A percentile compares a stretch with the other conserved stretches of the same genome.
Conservation (phyloP, 2,888 invertebrate genomes). For the Neocrepidodera transversa region DNA sequence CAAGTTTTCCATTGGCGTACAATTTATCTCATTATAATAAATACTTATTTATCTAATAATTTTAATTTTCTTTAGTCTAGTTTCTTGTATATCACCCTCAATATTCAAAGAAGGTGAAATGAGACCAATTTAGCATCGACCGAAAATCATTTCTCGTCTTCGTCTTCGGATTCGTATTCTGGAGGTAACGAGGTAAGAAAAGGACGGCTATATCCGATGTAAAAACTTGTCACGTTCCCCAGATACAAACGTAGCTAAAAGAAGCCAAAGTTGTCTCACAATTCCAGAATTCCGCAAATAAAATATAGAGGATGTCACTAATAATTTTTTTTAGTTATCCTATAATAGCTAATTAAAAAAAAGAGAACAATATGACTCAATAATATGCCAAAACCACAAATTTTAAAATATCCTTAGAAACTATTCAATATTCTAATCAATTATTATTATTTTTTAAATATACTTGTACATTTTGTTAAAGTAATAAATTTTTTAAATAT, state of each 20-base stretch:
- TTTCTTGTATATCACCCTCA: no score
- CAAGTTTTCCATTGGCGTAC: conserved; percentile 8
- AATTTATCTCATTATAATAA: not conserved
- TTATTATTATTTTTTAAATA: no score
- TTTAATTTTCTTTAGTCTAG: not conserved
- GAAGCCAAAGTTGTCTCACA: conserved; percentile 15
- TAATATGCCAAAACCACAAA: no score
- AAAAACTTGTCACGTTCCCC: conserved; percentile 33
- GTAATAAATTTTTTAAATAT: no score
- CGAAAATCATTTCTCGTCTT: not conserved
- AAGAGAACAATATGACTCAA: no score
- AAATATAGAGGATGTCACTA: not conserved
- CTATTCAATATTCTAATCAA: no score
- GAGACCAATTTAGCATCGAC: not conserved
- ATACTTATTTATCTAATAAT: not conserved
- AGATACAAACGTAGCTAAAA: conserved; percentile 29
- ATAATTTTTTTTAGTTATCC: no score
- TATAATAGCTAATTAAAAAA: no score
- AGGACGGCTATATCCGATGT: conserved; percentile 22
- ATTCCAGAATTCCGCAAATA: conserved; percentile 24
- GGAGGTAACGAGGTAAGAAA: conserved; percentile 15
- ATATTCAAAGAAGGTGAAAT: not conserved
- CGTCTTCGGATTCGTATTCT: not conserved
- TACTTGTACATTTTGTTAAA: no score
- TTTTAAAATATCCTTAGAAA: no score